phyloP scores from a whole-genome alignment of 2,113 vertebrate species.

The Amphiprion percula region DNA sequence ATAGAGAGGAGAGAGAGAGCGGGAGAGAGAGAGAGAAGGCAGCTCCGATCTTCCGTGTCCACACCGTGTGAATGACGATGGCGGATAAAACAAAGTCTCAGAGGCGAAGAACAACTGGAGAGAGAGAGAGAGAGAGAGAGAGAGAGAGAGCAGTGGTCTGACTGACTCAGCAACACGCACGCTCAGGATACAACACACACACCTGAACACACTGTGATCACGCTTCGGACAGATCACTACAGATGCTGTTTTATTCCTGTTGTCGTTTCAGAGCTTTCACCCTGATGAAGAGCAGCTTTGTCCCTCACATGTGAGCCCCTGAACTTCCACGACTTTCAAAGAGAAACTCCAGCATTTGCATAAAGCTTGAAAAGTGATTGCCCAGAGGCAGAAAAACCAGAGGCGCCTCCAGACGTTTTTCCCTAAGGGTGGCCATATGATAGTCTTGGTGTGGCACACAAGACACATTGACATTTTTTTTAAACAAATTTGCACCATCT shows the following conservation, averaged over 20 bases:
- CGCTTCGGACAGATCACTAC: neutral
- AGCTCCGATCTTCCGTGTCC: slow-evolving; percentile 37
- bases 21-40: slow-evolving; percentile 4
- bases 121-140: slow-evolving; percentile 32
- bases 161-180: slow-evolving; percentile 83
- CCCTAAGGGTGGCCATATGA: too few relatives aligned
- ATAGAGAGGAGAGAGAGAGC: neutral
- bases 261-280: neutral
- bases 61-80: slow-evolving; percentile 66
- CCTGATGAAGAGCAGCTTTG: too few relatives aligned
- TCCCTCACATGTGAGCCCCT: too few relatives aligned
- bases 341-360: too few relatives aligned
- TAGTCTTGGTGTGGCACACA: too few relatives aligned
- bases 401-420: too few relatives aligned
- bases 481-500: too few relatives aligned
- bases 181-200: slow-evolving; percentile 10
- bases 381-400: neutral
- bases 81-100: slow-evolving; percentile 54
- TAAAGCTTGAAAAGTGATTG: neutral
- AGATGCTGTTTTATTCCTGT: neutral
- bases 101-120: slow-evolving; percentile 39
- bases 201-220: neutral
- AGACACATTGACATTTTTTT: too few relatives aligned
- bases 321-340: too few relatives aligned
- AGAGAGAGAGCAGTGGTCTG: slow-evolving; percentile 39